Evolutionary conservation across 1,140 invertebrate species (phyloP).

Genomic region (Bicyclus anynana): DNA sequence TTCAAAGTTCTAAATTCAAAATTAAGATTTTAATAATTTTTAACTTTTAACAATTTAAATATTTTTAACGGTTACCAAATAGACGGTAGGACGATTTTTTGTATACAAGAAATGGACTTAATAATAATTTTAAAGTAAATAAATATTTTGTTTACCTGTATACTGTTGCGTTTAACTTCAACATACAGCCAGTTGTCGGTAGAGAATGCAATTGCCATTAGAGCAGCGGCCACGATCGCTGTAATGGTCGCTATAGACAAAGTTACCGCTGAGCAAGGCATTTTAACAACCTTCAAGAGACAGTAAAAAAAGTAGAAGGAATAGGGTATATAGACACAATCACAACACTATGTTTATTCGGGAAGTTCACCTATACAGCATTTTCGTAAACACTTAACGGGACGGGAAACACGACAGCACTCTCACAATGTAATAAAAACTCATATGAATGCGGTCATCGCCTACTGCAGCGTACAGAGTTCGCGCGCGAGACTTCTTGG

Average conservation of each 20-base stretch:
- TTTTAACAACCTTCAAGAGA: slow-evolving; percentile 77
- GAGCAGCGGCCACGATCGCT: slow-evolving; percentile 93
- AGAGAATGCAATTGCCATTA: slow-evolving; percentile 94
- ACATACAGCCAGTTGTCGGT: slow-evolving; percentile 97
- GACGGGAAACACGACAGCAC: slow-evolving; percentile 69
- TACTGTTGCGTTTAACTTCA: slow-evolving; percentile 91
- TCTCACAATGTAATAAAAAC: slow-evolving; percentile 71
- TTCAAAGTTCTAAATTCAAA: not conserved
- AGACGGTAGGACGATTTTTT: not conserved
- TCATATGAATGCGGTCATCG: slow-evolving; percentile 74
- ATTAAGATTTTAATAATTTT: not conserved
- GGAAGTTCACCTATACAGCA: slow-evolving; percentile 74
- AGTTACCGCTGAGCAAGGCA: slow-evolving; percentile 97
- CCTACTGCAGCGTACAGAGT: slow-evolving; percentile 72
- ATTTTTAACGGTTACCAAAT: not conserved
- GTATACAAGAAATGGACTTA: no score
- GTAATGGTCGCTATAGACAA: slow-evolving; percentile 95
- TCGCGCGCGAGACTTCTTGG: slow-evolving; percentile 72
- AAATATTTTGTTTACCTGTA: slow-evolving; percentile 82
- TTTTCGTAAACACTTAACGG: slow-evolving; percentile 71
- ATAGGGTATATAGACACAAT: slow-evolving; percentile 58
- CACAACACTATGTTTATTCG: slow-evolving; percentile 65
- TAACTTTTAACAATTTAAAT: not conserved
- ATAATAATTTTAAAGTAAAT: no score
- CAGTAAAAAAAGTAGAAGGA: slow-evolving; percentile 51